Evolutionary conservation across 2,888 invertebrate species (phyloP).

Genomic region (Xestia rhomboidea): DNA sequence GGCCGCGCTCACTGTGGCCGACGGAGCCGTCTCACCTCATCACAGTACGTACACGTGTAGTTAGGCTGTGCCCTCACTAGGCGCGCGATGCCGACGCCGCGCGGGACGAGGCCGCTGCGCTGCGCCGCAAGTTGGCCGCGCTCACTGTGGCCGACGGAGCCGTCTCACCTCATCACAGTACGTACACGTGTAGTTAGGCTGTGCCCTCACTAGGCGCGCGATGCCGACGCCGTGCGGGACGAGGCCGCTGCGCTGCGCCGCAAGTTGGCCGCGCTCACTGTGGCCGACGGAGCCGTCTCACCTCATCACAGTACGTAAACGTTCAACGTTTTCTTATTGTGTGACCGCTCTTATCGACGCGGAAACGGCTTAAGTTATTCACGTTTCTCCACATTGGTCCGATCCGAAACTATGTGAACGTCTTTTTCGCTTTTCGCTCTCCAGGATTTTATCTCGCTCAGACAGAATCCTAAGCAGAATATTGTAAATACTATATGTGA

Average conservation of each 20-base stretch:
- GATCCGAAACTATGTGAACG: too few species aligned
- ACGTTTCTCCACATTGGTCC: too few species aligned
- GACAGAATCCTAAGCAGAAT: background rate
- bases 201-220: slow-evolving; percentile 85
- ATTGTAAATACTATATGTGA: background rate
- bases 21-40: too few species aligned
- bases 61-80: too few species aligned
- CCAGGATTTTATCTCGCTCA: too few species aligned
- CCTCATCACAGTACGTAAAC: slow-evolving; percentile 74
- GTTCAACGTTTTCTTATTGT: too few species aligned
- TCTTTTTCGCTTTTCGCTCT: too few species aligned
- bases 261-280: too few species aligned
- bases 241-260: slow-evolving; percentile 84
- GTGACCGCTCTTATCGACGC: too few species aligned
- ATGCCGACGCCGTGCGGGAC: slow-evolving; percentile 93
- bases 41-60: too few species aligned
- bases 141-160: slow-evolving; percentile 75
- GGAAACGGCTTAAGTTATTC: too few species aligned
- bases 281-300: slow-evolving; percentile 78
- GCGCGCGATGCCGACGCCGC: slow-evolving; percentile 95
- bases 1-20: too few species aligned
- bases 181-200: background rate
- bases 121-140: slow-evolving; percentile 81
- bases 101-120: slow-evolving; percentile 82
- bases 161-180: slow-evolving; percentile 79